Conservation (phyloP, 2,113 vertebrate genomes). For the Phoxinus phoxinus region DNA sequence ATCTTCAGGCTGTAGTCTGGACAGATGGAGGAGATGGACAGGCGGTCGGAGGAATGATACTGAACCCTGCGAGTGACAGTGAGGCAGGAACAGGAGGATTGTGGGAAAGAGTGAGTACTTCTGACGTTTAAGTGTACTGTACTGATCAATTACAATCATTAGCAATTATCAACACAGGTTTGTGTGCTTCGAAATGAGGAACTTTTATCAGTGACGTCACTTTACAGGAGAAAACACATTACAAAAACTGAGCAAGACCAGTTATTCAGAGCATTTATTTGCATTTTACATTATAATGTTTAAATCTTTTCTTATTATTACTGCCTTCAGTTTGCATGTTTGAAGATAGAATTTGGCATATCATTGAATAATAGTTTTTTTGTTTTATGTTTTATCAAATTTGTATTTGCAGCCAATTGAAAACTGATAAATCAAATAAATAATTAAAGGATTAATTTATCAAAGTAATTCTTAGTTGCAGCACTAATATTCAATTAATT, state of each 20-base stretch:
- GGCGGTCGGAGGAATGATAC: slow-evolving; percentile 77
- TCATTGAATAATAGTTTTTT: too few species aligned
- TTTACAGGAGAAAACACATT: too few species aligned
- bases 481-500: too few species aligned
- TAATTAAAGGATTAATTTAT: not conserved
- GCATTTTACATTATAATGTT: not conserved
- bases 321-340: not conserved
- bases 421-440: not conserved
- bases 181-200: too few species aligned
- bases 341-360: not conserved
- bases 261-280: not conserved
- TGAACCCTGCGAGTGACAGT: slow-evolving; percentile 70
- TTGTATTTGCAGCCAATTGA: not conserved
- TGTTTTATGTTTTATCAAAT: not conserved
- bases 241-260: too few species aligned
- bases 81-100: slow-evolving; percentile 29
- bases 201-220: too few species aligned
- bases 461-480: not conserved
- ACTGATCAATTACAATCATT: not conserved
- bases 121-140: not conserved
- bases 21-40: slow-evolving; percentile 80
- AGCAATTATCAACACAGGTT: too few species aligned
- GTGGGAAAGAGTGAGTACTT: slow-evolving; percentile 18
- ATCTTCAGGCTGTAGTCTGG: slow-evolving; percentile 82
- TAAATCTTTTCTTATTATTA: not conserved